Base-by-base conservation (phyloP, 2,888 invertebrate species). In the Ariolimax columbianus region DNA sequence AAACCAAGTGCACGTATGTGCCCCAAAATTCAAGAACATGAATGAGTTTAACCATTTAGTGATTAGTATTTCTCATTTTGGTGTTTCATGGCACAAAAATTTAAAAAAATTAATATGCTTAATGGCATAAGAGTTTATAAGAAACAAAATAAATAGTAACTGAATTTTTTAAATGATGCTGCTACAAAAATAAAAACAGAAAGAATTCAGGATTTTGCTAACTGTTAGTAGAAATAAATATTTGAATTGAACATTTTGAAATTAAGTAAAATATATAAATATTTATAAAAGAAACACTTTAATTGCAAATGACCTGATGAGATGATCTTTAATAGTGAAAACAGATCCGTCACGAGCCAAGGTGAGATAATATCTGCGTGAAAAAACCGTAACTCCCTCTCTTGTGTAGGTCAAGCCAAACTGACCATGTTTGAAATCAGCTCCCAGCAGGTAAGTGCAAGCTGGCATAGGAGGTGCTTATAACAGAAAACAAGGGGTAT, bases 371-470 rank as follows among this genome's bases (percentile, higher is more conserved):
- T 19, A 55, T 40, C 68, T 55, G 11, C 38, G n/a, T n/a, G 79
- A 40, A 11, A 59, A 55, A n/a, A 33, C 55, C 1, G 84, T 84
- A 33, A 84, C 33, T 30, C 78, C 84, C 36, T 51, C 63, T n/a
- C 51, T 63, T n/a, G 78, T 40, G 59, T 70, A 72, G 26, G 79
- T 70, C 51, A 84, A 72, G 55, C 38, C 78, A 78, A 84, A 84
- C 30, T 72, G 78, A 30, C 78, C 84, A 43, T 30, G n/a, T 36
- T 47, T 84, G 30, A 84, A 72, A 51, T 84, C 84, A 38, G 77
- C 78, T 26, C 78, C 70, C 26, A 84, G 70, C 9, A 84, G 43
- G n/a, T 84, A 79, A 36, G 78, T 79, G 43, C 84, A 84, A 19
- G 11, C 1, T 33, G 33, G 23, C 23, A 6, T 36, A 43, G 40